These are phyloP conservation scores for Strix uralensis DNA, from an alignment of 2,113 vertebrate species.

Conservation along the genomic window DNA sequence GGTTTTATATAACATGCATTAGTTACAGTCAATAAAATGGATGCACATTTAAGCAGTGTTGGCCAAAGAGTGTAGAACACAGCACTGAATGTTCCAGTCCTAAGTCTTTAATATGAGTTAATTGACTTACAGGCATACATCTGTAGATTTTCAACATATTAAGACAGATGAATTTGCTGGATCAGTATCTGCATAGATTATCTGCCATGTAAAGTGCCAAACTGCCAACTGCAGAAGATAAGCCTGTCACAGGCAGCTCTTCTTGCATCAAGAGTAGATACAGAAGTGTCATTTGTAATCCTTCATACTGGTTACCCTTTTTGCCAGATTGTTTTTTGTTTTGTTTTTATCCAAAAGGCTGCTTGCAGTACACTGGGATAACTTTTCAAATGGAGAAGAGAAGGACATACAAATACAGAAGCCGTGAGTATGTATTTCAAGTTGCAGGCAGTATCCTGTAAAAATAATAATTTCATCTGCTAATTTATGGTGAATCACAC, in stretches of 20 bases:
- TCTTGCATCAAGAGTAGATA: neutral
- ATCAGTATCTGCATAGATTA: conserved; percentile 24
- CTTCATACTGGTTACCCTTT: neutral
- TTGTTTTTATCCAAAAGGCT: neutral
- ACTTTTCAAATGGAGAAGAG: neutral
- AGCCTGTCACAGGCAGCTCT: conserved; percentile 1
- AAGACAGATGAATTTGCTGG: conserved; percentile 2
- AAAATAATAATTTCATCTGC: neutral
- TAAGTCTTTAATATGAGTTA: neutral
- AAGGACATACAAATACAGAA: neutral
- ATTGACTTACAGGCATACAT: neutral
- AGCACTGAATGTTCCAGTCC: neutral
- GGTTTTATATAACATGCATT: neutral
- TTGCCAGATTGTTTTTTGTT: neutral
- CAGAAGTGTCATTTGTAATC: neutral
- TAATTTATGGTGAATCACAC: neutral
- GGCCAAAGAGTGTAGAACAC: neutral
- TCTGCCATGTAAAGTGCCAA: neutral
- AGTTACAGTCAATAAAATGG: neutral
- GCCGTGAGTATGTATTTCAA: neutral
- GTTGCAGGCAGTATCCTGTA: neutral
- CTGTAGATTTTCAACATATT: neutral
- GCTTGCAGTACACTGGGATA: neutral
- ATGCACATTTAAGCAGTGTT: neutral
- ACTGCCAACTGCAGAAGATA: neutral